Percentiles rank a stretch among this genome's conserved stretches.
Conservation (phyloP, 2,797 vertebrate species). For the Betta splendens region DNA sequence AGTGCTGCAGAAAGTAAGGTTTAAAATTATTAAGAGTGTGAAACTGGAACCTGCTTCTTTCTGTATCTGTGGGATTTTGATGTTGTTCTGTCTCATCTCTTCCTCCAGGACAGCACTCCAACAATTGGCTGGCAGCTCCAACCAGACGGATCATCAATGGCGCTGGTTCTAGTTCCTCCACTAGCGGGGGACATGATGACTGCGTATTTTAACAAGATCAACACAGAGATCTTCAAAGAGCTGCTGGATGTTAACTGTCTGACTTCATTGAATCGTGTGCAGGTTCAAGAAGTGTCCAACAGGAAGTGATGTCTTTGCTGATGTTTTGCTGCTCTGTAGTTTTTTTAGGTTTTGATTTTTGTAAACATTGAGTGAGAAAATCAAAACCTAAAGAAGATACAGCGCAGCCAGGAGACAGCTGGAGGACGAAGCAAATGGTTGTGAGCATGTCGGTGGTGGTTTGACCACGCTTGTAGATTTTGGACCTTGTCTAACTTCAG, state of each 20-base stretch:
- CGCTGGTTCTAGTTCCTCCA: conserved; percentile 94
- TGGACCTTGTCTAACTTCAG: too few relatives aligned
- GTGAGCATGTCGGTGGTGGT: not conserved
- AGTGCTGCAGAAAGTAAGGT: too few relatives aligned
- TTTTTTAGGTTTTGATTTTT: conserved; percentile 89
- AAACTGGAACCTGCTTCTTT: too few relatives aligned
- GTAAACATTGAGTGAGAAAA: conserved; percentile 76
- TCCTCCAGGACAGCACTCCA: conserved; percentile 87
- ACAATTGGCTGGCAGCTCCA: too few relatives aligned
- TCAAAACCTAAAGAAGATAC: conserved; percentile 83
- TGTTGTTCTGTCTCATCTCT: not conserved
- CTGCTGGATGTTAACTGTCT: conserved; percentile 92
- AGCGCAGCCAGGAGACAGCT: conserved; percentile 49
- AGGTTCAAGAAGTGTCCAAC: not conserved
- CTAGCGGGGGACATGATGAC: conserved; percentile 98
- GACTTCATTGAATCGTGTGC: too few relatives aligned
- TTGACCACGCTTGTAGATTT: too few relatives aligned
- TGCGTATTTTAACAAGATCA: conserved; percentile 94
- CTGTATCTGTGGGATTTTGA: too few relatives aligned
- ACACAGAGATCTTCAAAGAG: conserved; percentile 98
- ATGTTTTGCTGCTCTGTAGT: conserved; percentile 71
- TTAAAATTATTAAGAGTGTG: too few relatives aligned
- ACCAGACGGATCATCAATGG: too few relatives aligned
- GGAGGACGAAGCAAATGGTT: not conserved
- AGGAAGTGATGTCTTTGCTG: not conserved